These are phyloP conservation scores for Anhinga rufa DNA, from an alignment of 2,113 vertebrate genomes.

Conservation along the genomic window DNA sequence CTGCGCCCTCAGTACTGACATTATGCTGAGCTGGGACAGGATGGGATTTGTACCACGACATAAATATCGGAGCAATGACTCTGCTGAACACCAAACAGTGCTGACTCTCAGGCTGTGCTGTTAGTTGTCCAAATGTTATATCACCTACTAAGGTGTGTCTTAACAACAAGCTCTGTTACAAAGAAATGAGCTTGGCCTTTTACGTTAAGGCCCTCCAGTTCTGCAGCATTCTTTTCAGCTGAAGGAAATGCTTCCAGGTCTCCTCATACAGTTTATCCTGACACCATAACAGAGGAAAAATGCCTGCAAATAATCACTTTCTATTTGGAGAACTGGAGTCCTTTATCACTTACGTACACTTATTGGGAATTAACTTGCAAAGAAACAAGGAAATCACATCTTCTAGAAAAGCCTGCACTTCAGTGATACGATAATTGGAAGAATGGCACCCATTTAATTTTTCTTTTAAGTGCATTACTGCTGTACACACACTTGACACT, in stretches of 20 bases:
- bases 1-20: background rate
- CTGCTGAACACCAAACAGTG: background rate
- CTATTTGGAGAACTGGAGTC: background rate
- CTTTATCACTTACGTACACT: background rate
- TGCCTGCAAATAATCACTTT: background rate
- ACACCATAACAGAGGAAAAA: background rate
- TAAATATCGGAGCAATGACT: background rate
- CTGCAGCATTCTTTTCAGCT: conserved; percentile 33
- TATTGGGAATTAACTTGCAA: background rate
- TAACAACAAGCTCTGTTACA: background rate
- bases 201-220: background rate
- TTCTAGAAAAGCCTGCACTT: background rate
- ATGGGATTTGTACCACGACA: background rate
- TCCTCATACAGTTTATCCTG: background rate
- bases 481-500: background rate
- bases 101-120: background rate
- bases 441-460: background rate
- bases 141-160: background rate
- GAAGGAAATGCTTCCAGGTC: background rate
- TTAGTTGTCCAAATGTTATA: background rate
- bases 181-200: background rate
- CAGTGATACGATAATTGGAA: background rate
- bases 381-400: background rate
- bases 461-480: background rate
- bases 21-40: background rate